These are phyloP conservation scores for Cosmia pyralina DNA, from an alignment of 2,888 invertebrate species.

Conservation along the genomic window DNA sequence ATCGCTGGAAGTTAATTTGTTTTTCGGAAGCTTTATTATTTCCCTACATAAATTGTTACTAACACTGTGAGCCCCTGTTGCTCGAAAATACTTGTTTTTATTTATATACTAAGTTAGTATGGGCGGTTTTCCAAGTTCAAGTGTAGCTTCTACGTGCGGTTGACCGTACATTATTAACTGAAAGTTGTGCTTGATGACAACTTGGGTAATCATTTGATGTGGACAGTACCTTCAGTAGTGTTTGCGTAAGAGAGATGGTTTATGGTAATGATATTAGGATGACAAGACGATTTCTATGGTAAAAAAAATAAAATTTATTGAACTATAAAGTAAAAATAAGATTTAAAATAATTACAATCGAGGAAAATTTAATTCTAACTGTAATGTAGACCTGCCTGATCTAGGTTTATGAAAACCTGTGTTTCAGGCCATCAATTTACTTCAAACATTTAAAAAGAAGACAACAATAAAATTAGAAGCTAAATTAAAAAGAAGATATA, in stretches of 20 bases:
- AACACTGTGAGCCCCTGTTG: not conserved
- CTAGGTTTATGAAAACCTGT: too few relatives aligned
- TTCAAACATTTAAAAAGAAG: too few relatives aligned
- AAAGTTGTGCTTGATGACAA: constrained; percentile 47
- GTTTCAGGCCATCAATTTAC: too few relatives aligned
- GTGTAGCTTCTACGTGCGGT: not conserved
- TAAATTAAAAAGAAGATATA: too few relatives aligned
- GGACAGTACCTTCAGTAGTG: not conserved
- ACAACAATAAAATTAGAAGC: too few relatives aligned
- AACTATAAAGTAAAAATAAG: too few relatives aligned
- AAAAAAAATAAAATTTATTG: too few relatives aligned
- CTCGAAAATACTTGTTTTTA: not conserved
- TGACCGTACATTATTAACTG: constrained; percentile 28
- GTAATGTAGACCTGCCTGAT: too few relatives aligned
- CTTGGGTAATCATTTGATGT: constrained; percentile 35
- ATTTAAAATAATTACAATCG: too few relatives aligned
- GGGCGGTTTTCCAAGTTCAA: not conserved
- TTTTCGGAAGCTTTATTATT: too few relatives aligned
- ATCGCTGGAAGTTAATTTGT: too few relatives aligned
- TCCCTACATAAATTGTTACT: not conserved
- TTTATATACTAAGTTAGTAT: not conserved
- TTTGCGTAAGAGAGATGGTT: constrained; percentile 37
- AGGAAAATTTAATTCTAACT: too few relatives aligned
- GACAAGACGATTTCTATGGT: constrained; percentile 18
- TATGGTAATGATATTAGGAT: constrained; percentile 32